These are phyloP conservation scores for Lytechinus variegatus DNA, from an alignment of 35 echinoderm and acorn worm genomes.

Conservation along the genomic window DNA sequence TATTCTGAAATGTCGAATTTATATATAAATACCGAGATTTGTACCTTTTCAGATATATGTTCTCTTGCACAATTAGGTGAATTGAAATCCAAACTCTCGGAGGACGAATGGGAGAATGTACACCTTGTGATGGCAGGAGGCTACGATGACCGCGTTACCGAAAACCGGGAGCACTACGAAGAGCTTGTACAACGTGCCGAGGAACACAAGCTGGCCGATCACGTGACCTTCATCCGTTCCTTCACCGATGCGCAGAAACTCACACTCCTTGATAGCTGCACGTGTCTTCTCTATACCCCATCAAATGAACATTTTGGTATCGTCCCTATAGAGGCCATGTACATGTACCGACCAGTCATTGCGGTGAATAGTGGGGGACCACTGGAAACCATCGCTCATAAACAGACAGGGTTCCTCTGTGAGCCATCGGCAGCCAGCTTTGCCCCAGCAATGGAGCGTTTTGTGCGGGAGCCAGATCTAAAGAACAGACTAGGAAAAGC, in stretches of 20 bases:
- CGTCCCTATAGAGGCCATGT: conserved; percentile 97
- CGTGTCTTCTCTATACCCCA: conserved; percentile 91
- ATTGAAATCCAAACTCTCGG: conserved; percentile 61
- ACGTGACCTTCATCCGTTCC: conserved; percentile 86
- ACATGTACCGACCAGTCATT: conserved; percentile 91
- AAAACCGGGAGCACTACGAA: conserved; percentile 94
- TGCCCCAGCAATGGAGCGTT: conserved; percentile 80
- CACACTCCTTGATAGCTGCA: conserved; percentile 76
- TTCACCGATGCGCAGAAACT: conserved; percentile 91
- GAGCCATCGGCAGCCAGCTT: conserved; percentile 64
- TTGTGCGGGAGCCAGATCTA: conserved; percentile 69
- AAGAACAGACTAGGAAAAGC: conserved; percentile 74
- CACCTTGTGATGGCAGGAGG: conserved; percentile 97
- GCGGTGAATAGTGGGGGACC: conserved; percentile 98
- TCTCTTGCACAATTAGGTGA: conserved; percentile 44
- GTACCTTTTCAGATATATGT: no score
- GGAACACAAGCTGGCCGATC: conserved; percentile 65
- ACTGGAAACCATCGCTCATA: conserved; percentile 80
- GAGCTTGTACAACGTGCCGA: conserved; percentile 69
- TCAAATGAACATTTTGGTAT: conserved; percentile 98
- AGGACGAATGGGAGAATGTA: conserved; percentile 66
- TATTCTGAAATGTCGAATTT: no score
- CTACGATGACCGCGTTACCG: conserved; percentile 88
- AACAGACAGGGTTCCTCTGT: conserved; percentile 81
- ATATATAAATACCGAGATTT: no score